Conservation (phyloP, 23 tunicate genomes). For the Corella eumyota region DNA sequence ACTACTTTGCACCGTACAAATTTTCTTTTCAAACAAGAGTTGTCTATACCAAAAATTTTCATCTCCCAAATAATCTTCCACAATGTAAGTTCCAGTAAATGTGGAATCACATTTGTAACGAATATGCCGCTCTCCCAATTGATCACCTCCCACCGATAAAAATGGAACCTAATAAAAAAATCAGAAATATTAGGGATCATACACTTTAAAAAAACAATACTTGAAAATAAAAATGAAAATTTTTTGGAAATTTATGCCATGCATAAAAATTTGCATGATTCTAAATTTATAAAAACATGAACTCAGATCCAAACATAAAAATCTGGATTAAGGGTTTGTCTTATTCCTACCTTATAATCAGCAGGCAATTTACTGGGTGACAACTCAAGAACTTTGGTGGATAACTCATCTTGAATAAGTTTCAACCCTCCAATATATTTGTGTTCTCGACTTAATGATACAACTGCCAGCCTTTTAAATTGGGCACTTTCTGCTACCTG, state of each 20-base stretch:
- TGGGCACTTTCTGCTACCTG: conserved; percentile 48
- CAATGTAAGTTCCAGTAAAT: conserved; percentile 34
- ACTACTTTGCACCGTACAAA: conserved; percentile 23
- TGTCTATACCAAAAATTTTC: conserved; percentile 43
- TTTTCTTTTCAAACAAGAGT: conserved; percentile 27
- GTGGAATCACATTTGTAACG: conserved; percentile 23
- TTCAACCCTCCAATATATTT: conserved; percentile 42
- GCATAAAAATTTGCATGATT: too few relatives aligned
- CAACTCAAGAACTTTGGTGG: conserved; percentile 64
- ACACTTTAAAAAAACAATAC: not conserved
- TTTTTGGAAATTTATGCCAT: too few relatives aligned
- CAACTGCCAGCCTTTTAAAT: conserved; percentile 53
- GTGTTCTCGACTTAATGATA: conserved; percentile 51
- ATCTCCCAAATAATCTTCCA: conserved; percentile 61
- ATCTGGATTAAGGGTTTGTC: too few relatives aligned
- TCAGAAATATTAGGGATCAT: not conserved
- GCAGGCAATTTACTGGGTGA: conserved; percentile 39
- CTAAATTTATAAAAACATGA: too few relatives aligned
- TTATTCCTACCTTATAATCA: too few relatives aligned
- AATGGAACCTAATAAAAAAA: conserved; percentile 52
- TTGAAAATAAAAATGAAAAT: too few relatives aligned
- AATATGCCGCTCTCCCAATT: conserved; percentile 29
- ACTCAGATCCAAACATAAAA: too few relatives aligned
- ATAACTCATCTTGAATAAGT: conserved; percentile 57
- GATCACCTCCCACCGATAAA: conserved; percentile 47